Evolutionary conservation across 2,888 invertebrate species (phyloP), one percentile per base, ranked within the genome.

Genomic region (Campoplex nolae): DNA sequence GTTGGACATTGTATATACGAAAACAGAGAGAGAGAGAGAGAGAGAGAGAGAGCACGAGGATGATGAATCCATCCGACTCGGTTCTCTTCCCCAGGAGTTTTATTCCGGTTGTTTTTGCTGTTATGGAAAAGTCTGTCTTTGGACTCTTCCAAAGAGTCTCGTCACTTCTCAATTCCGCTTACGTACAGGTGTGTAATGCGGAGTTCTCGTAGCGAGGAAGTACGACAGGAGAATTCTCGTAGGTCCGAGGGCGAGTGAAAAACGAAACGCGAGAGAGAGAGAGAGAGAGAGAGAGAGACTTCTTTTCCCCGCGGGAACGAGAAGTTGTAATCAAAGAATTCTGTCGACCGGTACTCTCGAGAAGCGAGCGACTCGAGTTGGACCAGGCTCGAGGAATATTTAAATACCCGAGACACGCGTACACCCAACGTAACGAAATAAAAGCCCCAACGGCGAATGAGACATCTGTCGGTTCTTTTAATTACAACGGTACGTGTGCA

Each of bases 381-480:
- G 82, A 74, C 76, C 42, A 84, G 89, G 89, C 90, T 89, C 89
- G 90, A 89, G 78, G 90, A 92, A 91, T 92, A 93, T 93, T 93
- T 93, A 93, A 93, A 93, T 93, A 93, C 92, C 91, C 93, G 92
- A 87, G 87, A 92, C 90, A 91, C 93, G 92, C 92, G 92, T 87
- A 84, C 84, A 78, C 83, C 90, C 91, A 84, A 23, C 90, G 91
- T 93, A 94, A 93, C 93, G 93, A 94, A 94, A 94, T 94, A 94
- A 94, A 94, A 94, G 91, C 92, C 62, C 62, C 90, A 89, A 92
- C 91, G 90, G 92, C 90, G 90, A 93, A 92, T 93, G 92, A 93
- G 93, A 93, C 93, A 94, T 93, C 93, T 93, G 94, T 94, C 93
- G 94, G 94, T 94, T 94, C 94, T 94, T 94, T 94, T 94, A 94